Percentiles rank a stretch among this genome's conserved stretches.
Conservation (phyloP, 2,888 invertebrate species). For the Amphipoea lucens region DNA sequence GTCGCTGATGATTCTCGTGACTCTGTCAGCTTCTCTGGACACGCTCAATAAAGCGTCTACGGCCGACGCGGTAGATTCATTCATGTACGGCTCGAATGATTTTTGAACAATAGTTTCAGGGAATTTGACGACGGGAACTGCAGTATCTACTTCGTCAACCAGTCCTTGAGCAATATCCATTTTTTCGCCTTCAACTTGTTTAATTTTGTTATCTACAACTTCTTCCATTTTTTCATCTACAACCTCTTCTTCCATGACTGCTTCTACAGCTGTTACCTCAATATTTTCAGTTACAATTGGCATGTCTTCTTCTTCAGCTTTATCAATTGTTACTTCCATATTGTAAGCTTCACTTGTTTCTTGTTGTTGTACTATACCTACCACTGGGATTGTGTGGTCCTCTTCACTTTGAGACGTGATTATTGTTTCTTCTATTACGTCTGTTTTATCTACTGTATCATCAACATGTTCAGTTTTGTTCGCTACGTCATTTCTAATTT, state of each 20-base stretch:
- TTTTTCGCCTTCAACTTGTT: constrained; percentile 13
- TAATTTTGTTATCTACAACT: constrained; percentile 15
- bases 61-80: constrained; percentile 85
- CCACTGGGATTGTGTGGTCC: constrained; percentile 8
- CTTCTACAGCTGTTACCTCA: constrained; percentile 43
- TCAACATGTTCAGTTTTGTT: constrained; percentile 40
- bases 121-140: constrained; percentile 51
- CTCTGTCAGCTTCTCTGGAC: constrained; percentile 85
- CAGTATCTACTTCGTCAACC: constrained; percentile 30
- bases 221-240: constrained; percentile 32
- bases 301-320: constrained; percentile 28
- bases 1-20: constrained; percentile 83
- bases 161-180: constrained; percentile 28
- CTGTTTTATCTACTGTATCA: constrained; percentile 10
- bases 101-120: constrained; percentile 63
- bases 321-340: constrained; percentile 34
- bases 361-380: constrained; percentile 17
- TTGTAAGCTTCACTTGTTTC: constrained; percentile 25
- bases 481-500: constrained; percentile 9
- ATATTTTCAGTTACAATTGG: constrained; percentile 32
- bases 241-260: constrained; percentile 22
- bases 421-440: constrained; percentile 12
- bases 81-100: constrained; percentile 77
- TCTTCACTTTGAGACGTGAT: constrained; percentile 7
- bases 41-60: constrained; percentile 87